Percentiles rank a stretch among this genome's conserved stretches.
Evolutionary conservation across 2,888 invertebrate species (phyloP).

Genomic region (Agrotis clavis): DNA sequence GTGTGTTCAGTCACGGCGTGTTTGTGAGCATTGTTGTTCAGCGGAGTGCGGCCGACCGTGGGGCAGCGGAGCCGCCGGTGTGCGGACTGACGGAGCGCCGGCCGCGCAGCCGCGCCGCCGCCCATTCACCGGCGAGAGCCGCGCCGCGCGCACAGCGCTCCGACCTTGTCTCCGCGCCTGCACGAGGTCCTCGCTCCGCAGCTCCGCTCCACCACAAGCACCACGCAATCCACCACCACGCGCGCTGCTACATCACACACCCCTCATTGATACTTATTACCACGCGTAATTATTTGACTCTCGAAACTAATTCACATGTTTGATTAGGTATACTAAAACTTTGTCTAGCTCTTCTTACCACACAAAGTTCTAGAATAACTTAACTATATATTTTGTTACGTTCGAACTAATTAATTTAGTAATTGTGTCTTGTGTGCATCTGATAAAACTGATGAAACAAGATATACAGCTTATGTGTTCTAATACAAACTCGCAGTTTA

Average conservation of each 20-base stretch:
- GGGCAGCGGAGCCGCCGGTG: conserved; percentile 91
- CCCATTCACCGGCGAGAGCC: conserved; percentile 69
- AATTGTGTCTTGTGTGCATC: conserved; percentile 15
- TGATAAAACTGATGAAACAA: not conserved
- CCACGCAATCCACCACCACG: conserved; percentile 22
- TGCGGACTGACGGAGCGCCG: conserved; percentile 89
- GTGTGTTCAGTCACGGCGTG: conserved; percentile 85
- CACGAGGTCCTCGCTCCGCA: conserved; percentile 70
- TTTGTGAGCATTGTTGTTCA: conserved; percentile 90
- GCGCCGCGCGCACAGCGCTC: conserved; percentile 68
- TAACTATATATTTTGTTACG: not conserved
- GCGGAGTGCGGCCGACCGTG: conserved; percentile 91
- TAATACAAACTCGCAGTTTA: conserved; percentile 5
- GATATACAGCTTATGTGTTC: not conserved
- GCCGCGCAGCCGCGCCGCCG: conserved; percentile 82
- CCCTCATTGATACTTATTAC: conserved; percentile 66
- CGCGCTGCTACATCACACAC: conserved; percentile 55
- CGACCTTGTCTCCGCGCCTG: conserved; percentile 74
- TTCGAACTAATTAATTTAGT: conserved; percentile 1
- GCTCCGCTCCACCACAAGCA: conserved; percentile 47
- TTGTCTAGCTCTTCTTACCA: not conserved
- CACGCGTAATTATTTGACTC: conserved; percentile 41
- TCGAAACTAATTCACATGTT: conserved; percentile 10
- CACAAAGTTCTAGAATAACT: not conserved
- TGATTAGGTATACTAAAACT: conserved; percentile 14